phyloP scores from a whole-genome alignment of 2,888 invertebrate genomes.

The Adelognathus sp. region DNA sequence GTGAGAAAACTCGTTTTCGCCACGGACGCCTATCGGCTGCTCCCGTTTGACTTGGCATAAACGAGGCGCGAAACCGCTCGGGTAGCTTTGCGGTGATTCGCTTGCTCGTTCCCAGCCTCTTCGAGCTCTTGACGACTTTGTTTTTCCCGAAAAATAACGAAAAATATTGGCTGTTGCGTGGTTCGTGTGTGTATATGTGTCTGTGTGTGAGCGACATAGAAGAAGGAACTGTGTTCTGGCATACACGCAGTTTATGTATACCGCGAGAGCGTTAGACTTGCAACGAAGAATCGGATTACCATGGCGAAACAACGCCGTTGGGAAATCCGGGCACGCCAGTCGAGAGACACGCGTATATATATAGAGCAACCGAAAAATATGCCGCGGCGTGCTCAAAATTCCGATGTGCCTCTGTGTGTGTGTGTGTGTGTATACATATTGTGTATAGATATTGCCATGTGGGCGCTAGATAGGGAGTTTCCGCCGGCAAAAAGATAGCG shows the following conservation, averaged over 20 bases:
- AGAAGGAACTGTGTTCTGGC: neutral
- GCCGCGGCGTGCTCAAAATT: constrained; percentile 20
- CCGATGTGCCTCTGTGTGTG: constrained; percentile 2
- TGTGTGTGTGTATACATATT: neutral
- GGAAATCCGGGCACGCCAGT: constrained; percentile 44
- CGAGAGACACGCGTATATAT: constrained; percentile 14
- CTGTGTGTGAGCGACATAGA: too few species aligned
- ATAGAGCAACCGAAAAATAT: constrained; percentile 36
- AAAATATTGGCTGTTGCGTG: neutral
- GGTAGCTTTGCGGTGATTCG: neutral
- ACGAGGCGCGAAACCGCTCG: constrained; percentile 36
- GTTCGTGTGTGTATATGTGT: neutral
- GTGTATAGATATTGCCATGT: neutral
- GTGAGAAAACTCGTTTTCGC: neutral
- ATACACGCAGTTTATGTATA: neutral
- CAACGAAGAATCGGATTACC: constrained; percentile 32
- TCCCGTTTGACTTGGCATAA: neutral
- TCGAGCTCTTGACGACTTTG: neutral
- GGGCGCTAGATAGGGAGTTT: neutral
- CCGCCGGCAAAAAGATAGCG: constrained; percentile 11
- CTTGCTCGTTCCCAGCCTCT: neutral
- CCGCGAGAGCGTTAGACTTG: neutral
- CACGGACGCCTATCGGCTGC: neutral
- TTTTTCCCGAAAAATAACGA: neutral
- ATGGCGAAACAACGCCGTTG: constrained; percentile 49